Conservation (phyloP, 2,113 vertebrate species). For the Thamnophis sirtalis region DNA sequence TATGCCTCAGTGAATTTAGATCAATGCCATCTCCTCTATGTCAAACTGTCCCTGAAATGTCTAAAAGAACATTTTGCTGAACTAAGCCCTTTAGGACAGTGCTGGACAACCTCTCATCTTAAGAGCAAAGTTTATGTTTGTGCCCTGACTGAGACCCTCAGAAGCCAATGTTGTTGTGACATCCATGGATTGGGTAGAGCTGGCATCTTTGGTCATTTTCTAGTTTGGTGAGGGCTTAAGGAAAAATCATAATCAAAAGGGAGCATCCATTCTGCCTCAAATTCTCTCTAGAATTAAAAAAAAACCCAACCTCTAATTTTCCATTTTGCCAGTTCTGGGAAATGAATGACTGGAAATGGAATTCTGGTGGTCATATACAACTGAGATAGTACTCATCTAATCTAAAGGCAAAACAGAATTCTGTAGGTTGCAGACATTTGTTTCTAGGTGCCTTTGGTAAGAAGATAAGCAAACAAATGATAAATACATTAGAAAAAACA, state of each 20-base stretch:
- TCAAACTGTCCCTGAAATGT: neutral
- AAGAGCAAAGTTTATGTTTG: neutral
- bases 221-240: neutral
- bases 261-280: neutral
- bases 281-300: neutral
- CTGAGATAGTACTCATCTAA: neutral
- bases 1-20: neutral
- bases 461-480: neutral
- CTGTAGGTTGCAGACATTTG: neutral
- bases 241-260: neutral
- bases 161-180: neutral
- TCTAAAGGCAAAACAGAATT: neutral
- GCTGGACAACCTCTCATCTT: neutral
- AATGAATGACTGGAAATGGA: neutral
- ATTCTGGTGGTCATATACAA: neutral
- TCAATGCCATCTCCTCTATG: neutral
- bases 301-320: neutral
- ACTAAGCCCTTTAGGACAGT: neutral
- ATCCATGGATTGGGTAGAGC: neutral
- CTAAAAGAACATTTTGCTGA: neutral
- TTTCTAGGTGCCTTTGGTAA: neutral
- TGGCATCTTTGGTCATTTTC: neutral
- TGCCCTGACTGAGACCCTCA: neutral
- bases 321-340: neutral
- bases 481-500: neutral